These are phyloP conservation scores for Scalopus aquaticus DNA, from an alignment of 2,113 vertebrate genomes.

Conservation along the genomic window DNA sequence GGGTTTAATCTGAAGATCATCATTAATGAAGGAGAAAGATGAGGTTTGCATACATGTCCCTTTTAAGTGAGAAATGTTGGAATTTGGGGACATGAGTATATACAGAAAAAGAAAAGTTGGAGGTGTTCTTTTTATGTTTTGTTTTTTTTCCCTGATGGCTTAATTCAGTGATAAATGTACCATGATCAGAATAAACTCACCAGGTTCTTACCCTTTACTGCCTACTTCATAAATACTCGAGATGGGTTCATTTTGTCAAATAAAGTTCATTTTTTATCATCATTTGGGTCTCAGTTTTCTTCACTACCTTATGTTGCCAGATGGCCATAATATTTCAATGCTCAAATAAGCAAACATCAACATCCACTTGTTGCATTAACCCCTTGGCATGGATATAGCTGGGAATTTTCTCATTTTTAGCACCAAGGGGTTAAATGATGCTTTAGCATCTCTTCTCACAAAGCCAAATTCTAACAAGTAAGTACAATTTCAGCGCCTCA, in stretches of 20 bases:
- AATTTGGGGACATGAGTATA: constrained; percentile 62
- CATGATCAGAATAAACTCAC: constrained; percentile 66
- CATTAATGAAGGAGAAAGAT: constrained; percentile 82
- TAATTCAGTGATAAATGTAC: constrained; percentile 79
- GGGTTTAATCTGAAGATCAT: constrained; percentile 86
- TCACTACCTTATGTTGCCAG: constrained; percentile 46
- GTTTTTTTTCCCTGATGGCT: constrained; percentile 70
- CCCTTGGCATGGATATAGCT: constrained; percentile 53
- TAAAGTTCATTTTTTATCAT: constrained; percentile 78
- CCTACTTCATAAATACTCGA: constrained; percentile 62
- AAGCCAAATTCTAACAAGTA: constrained; percentile 78
- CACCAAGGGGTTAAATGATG: constrained; percentile 80
- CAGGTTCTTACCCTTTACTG: background rate
- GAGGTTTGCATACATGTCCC: constrained; percentile 80
- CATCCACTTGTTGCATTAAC: constrained; percentile 61
- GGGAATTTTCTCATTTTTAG: constrained; percentile 65
- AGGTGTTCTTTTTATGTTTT: constrained; percentile 61
- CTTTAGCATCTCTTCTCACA: constrained; percentile 71
- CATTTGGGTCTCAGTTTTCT: constrained; percentile 52
- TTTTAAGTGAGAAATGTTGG: constrained; percentile 73
- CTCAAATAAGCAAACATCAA: constrained; percentile 61
- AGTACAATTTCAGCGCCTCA: constrained; percentile 83
- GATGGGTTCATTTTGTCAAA: constrained; percentile 57
- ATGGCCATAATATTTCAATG: constrained; percentile 39
- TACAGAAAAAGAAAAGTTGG: constrained; percentile 73